A percentile compares a stretch with the other conserved stretches of the same genome.
These are phyloP conservation scores for Pogonocichla stellata DNA, from an alignment of 2,113 vertebrate genomes.

Conservation along the genomic window DNA sequence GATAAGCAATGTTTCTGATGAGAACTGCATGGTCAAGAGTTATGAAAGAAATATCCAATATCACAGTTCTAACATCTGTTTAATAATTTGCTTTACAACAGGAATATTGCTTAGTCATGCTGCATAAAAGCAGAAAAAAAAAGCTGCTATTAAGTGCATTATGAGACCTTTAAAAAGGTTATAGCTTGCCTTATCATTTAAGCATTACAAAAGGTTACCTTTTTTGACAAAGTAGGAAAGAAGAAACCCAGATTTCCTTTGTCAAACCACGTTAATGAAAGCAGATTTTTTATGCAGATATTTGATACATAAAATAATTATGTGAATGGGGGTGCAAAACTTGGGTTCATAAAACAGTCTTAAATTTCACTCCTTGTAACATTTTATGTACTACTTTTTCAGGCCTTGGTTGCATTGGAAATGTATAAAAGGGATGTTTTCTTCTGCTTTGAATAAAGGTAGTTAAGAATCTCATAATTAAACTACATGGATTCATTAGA, in stretches of 20 bases:
- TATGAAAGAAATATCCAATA: neutral
- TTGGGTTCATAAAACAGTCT: neutral
- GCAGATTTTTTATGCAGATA: neutral
- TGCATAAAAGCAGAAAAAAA: neutral
- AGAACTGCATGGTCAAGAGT: neutral
- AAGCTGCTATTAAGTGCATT: neutral
- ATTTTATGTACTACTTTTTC: neutral
- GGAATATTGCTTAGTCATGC: conserved; percentile 16
- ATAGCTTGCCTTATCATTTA: neutral
- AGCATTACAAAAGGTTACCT: neutral
- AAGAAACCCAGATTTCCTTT: neutral
- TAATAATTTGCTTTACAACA: conserved; percentile 17
- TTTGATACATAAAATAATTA: neutral
- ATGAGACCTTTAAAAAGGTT: neutral
- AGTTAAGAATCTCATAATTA: neutral
- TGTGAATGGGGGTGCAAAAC: neutral
- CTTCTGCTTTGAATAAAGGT: neutral
- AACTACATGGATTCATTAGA: neutral
- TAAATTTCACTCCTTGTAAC: neutral
- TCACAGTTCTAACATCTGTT: neutral
- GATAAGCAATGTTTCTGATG: neutral
- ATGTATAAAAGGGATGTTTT: neutral
- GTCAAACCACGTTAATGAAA: neutral
- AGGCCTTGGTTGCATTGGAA: neutral
- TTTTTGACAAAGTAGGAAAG: neutral